Percentiles rank a stretch among this genome's conserved stretches.
Evolutionary conservation across 1,140 invertebrate species (phyloP).

Genomic region (Bombus pascuorum): DNA sequence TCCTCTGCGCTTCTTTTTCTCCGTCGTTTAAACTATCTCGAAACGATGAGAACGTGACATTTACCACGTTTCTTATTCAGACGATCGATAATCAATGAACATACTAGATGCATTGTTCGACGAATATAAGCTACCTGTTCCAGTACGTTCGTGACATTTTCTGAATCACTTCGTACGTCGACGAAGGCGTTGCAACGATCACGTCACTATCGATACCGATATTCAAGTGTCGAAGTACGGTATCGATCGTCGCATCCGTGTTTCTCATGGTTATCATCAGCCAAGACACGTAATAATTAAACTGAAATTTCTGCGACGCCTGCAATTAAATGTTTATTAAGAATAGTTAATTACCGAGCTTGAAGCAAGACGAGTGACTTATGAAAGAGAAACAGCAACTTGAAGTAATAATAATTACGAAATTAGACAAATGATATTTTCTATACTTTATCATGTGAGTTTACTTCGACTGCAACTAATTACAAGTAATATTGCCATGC

Average conservation of each 20-base stretch:
- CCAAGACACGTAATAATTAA: conserved; percentile 76
- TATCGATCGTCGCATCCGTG: conserved; percentile 64
- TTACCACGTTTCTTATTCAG: neutral
- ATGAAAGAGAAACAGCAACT: neutral
- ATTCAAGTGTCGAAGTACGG: conserved; percentile 66
- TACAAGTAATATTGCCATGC: no score
- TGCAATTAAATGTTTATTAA: conserved; percentile 23
- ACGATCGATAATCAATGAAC: neutral
- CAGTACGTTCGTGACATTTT: conserved; percentile 54
- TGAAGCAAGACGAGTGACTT: neutral
- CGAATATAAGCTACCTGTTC: conserved; percentile 61
- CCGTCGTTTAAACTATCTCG: neutral
- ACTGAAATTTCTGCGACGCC: conserved; percentile 74
- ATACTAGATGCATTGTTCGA: neutral
- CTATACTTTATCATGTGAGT: no score
- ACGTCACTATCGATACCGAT: conserved; percentile 76
- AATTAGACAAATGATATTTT: neutral
- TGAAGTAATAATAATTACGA: neutral
- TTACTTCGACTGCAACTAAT: no score
- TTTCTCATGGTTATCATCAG: conserved; percentile 67
- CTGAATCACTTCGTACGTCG: conserved; percentile 13
- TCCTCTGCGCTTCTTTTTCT: no score
- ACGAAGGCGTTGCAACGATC: conserved; percentile 64
- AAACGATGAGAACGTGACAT: neutral
- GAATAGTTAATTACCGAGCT: neutral